Evolutionary conservation across 2,888 invertebrate species (phyloP), one percentile per base, ranked within the genome.

Genomic region (Drosophila anomalata): DNA sequence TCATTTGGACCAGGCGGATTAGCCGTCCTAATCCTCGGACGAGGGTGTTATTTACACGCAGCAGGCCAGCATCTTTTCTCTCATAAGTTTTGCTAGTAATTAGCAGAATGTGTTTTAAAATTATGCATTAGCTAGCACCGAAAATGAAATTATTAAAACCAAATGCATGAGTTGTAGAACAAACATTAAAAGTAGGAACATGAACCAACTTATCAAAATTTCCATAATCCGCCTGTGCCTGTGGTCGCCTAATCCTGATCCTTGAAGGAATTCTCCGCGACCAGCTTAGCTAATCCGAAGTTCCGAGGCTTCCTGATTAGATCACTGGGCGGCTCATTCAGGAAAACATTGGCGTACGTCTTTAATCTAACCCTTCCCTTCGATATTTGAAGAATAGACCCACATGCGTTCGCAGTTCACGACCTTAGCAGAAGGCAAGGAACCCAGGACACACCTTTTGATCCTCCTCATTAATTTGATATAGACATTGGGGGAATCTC

Each of bases 161-260:
- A 59, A 22, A 9, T 31, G 7, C 12, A 14, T 11, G 0, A 12
- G 11, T 11, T 42, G 36, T 3, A 39, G 52, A 53, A 4, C 20
- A 31, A 48, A 26, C 6, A 31, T 17, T 22, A 22, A 8, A 7
- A 29, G 17, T 31, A 42, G 2, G 29, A 29, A 29, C 9, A 11
- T n/a, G 6, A 9, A 14, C 11, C 9, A n/a, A 17, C 6, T 6
- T 39, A 9, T 52, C 14, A 9, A 14, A 24, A 9, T 24, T 14
- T 1, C 9, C 12, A 8, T 39, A 86, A 76, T 82, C 78, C 74
- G 48, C 7, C 44, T 53, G 58, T 61, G 63, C 71, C 63, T 71
- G 77, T 74, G 84, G 78, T 78, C 71, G 56, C 66, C 70, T 79
- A 78, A 77, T 77, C 83, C 77, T 77, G 66, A 82, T 70, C 80